phyloP scores from a whole-genome alignment of 2,888 invertebrate species.

The Abrostola tripartita region DNA sequence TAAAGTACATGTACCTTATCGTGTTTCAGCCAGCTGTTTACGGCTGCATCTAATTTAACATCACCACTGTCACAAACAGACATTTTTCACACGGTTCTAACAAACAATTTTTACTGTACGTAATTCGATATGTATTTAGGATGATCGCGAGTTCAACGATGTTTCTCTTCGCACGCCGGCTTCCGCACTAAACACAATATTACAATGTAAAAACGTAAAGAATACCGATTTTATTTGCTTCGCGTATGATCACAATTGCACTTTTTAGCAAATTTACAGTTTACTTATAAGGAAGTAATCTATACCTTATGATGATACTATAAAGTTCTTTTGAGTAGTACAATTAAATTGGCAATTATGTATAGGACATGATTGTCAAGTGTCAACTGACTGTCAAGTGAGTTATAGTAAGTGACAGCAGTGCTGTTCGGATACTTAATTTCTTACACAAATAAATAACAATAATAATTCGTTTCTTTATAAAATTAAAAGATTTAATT shows the following conservation, averaged over 20 bases:
- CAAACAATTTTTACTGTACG: background rate
- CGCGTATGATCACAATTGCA: slow-evolving; percentile 28
- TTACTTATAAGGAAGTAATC: background rate
- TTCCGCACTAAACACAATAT: slow-evolving; percentile 25
- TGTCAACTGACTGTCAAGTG: background rate
- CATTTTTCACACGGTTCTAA: slow-evolving; percentile 56
- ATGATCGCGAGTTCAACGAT: background rate
- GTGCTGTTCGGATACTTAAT: background rate
- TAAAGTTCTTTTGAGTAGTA: slow-evolving; percentile 7
- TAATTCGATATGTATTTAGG: slow-evolving; percentile 12
- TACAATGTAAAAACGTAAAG: slow-evolving; percentile 30
- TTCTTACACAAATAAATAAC: no score
- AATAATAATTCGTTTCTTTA: no score
- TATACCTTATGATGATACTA: fast-evolving
- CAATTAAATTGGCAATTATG: slow-evolving; percentile 2
- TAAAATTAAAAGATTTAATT: no score
- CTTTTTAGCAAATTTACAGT: background rate
- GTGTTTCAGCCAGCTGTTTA: slow-evolving; percentile 92
- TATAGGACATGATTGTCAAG: background rate
- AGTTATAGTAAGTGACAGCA: background rate
- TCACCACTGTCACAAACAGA: slow-evolving; percentile 82
- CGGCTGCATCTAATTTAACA: slow-evolving; percentile 89
- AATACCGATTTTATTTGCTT: slow-evolving; percentile 33
- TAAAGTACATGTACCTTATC: slow-evolving; percentile 89
- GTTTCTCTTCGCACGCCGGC: slow-evolving; percentile 7